phyloP scores from a whole-genome alignment of 2,797 vertebrate genomes.

The Cichlasoma orientale region DNA sequence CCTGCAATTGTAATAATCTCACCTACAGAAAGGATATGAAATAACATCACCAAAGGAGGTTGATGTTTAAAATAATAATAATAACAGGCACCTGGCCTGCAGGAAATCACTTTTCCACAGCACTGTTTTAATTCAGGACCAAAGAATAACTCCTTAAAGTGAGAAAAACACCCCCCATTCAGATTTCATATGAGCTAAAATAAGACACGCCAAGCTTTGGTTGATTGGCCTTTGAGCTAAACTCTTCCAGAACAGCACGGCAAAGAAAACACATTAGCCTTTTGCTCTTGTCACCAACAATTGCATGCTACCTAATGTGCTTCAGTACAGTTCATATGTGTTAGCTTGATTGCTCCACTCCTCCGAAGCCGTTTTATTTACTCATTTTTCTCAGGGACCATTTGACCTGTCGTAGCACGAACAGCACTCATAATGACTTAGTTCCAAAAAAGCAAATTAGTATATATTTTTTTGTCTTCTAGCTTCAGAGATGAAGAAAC shows the following conservation, averaged over 20 bases:
- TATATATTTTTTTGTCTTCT: neutral
- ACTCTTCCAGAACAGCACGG: constrained; percentile 2
- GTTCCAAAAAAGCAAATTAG: neutral
- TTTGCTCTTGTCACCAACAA: constrained; percentile 13
- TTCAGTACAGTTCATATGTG: neutral
- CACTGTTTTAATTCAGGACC: constrained; percentile 10
- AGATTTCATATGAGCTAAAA: constrained; percentile 20
- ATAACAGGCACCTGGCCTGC: neutral
- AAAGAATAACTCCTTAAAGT: constrained; percentile 21
- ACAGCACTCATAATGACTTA: neutral
- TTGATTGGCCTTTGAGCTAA: constrained; percentile 11
- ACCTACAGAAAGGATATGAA: constrained; percentile 16
- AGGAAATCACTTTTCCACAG: constrained; percentile 3
- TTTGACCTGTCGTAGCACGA: neutral
- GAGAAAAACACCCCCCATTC: constrained; percentile 20
- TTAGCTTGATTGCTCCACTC: neutral
- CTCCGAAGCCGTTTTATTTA: neutral
- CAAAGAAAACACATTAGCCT: constrained; percentile 16
- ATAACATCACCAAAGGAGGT: constrained; percentile 18
- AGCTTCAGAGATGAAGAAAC: neutral
- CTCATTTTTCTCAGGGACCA: too few species aligned
- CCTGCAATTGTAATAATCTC: constrained; percentile 2
- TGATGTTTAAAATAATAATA: constrained; percentile 17
- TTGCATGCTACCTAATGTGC: constrained; percentile 8
- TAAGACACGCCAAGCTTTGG: constrained; percentile 15